A percentile compares a stretch with the other conserved stretches of the same genome.
These are phyloP conservation scores for Tursiops truncatus DNA, from an alignment of 2,113 vertebrate genomes.

Conservation along the genomic window DNA sequence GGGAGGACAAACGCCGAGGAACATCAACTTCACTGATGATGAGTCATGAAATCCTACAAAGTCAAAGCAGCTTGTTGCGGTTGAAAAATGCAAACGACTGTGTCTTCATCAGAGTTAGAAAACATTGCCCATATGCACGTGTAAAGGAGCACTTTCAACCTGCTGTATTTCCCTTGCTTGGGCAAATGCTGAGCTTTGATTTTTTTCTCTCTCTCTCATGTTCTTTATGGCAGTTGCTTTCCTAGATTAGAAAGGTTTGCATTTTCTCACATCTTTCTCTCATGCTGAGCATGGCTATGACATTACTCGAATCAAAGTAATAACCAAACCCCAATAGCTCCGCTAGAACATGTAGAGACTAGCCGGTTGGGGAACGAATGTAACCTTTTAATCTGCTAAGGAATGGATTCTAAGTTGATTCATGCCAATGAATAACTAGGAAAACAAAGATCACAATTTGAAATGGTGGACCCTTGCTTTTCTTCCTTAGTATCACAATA, in stretches of 20 bases:
- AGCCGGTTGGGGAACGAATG: constrained; percentile 15
- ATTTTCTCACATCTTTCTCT: constrained; percentile 66
- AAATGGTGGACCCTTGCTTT: constrained; percentile 21
- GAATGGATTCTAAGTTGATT: constrained; percentile 38
- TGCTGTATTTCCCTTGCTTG: constrained; percentile 46
- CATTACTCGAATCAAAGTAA: constrained; percentile 51
- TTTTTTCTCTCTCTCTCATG: neutral
- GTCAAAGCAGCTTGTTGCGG: constrained; percentile 78
- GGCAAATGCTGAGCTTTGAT: constrained; percentile 27
- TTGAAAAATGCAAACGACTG: constrained; percentile 77
- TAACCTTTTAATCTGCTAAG: constrained; percentile 61
- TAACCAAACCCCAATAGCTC: constrained; percentile 10
- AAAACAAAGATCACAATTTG: constrained; percentile 28
- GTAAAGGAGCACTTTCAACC: constrained; percentile 63
- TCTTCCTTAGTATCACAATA: neutral
- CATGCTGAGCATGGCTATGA: neutral
- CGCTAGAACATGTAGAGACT: constrained; percentile 54
- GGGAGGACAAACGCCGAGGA: constrained; percentile 62
- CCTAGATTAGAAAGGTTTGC: constrained; percentile 65
- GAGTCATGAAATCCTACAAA: constrained; percentile 73
- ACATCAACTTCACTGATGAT: constrained; percentile 78
- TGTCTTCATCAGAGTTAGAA: constrained; percentile 78
- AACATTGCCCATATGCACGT: constrained; percentile 68
- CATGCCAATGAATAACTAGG: constrained; percentile 7
- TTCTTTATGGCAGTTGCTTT: constrained; percentile 73